Conservation (phyloP, 1,140 invertebrate species). For the Heliconius himera region DNA sequence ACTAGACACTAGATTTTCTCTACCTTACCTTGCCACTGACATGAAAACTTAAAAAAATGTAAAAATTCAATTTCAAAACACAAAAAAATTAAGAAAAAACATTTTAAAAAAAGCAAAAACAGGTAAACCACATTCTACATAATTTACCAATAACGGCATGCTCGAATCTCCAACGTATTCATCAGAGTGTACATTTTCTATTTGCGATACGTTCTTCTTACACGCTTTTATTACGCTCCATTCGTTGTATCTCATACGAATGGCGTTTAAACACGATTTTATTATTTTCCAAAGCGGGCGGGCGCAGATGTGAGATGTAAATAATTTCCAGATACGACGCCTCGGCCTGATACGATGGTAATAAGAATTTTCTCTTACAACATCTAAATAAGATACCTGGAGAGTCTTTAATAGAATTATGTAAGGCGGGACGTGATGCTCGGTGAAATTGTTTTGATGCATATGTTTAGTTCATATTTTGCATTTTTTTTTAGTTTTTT, state of each 20-base stretch:
- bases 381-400: slow-evolving; percentile 40
- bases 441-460: slow-evolving; percentile 23
- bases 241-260: slow-evolving; percentile 76
- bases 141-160: slow-evolving; percentile 25
- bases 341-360: slow-evolving; percentile 53
- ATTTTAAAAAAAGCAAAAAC: background rate
- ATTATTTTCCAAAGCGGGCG: slow-evolving; percentile 69
- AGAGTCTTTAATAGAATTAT: slow-evolving; percentile 32
- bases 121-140: slow-evolving; percentile 13
- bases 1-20: too few species aligned
- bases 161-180: slow-evolving; percentile 26
- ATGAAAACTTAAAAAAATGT: background rate
- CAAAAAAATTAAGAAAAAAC: background rate
- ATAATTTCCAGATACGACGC: slow-evolving; percentile 66
- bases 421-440: slow-evolving; percentile 18
- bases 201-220: slow-evolving; percentile 70
- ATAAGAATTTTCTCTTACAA: slow-evolving; percentile 51
- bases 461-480: background rate
- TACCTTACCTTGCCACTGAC: background rate
- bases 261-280: slow-evolving; percentile 76
- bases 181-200: slow-evolving; percentile 42
- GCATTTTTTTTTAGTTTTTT: background rate
- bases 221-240: slow-evolving; percentile 73
- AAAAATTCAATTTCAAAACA: background rate
- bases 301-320: slow-evolving; percentile 61